phyloP scores from a whole-genome alignment of 2,797 vertebrate species.

The Anguilla obscura region DNA sequence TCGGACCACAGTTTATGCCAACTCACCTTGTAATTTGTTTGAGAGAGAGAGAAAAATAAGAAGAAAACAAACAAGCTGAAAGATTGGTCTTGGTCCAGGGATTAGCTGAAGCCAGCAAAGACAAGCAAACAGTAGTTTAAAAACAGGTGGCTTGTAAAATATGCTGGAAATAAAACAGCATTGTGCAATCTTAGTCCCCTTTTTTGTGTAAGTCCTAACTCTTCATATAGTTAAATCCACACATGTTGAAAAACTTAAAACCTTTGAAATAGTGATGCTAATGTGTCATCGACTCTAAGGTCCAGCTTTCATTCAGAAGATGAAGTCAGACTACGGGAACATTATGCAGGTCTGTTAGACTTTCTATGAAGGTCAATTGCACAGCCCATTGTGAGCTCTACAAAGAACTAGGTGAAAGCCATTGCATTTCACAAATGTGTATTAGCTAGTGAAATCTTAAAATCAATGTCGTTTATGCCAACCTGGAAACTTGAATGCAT shows the following conservation, averaged over 20 bases:
- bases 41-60: not conserved
- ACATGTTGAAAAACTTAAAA: too few species aligned
- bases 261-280: too few species aligned
- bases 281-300: not conserved
- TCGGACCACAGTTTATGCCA: not conserved
- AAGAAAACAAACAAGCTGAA: not conserved
- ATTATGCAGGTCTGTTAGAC: not conserved
- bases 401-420: not conserved
- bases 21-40: not conserved
- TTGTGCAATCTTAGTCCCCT: too few species aligned
- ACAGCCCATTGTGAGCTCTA: not conserved
- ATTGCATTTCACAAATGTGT: not conserved
- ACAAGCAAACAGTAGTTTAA: not conserved
- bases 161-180: too few species aligned
- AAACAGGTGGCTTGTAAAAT: too few species aligned
- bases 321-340: not conserved
- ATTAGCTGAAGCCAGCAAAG: not conserved
- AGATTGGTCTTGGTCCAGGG: not conserved
- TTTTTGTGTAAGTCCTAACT: too few species aligned
- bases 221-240: too few species aligned
- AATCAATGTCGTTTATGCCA: constrained; percentile 27
- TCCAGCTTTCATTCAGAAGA: not conserved
- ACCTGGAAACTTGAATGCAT: constrained; percentile 48
- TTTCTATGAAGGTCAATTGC: not conserved
- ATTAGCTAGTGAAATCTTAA: not conserved